These are phyloP conservation scores for Dysmachus trigonus DNA, from an alignment of 2,888 invertebrate species.

Conservation along the genomic window DNA sequence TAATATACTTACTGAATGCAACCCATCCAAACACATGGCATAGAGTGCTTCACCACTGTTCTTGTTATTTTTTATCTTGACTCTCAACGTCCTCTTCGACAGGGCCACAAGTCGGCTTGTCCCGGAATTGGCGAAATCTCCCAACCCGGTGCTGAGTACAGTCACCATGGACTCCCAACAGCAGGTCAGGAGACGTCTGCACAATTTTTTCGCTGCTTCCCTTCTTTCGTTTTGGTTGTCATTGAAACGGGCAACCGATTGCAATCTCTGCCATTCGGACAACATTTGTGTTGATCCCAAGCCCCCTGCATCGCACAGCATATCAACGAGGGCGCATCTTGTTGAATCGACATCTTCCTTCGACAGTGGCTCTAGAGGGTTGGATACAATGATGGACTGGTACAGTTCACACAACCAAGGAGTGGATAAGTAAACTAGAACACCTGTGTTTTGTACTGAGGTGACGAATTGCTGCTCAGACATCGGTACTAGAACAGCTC, in stretches of 20 bases:
- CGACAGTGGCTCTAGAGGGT: slow-evolving; percentile 59
- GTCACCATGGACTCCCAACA: slow-evolving; percentile 93
- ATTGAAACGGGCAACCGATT: slow-evolving; percentile 75
- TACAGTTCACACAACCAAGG: slow-evolving; percentile 94
- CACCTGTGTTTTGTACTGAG: slow-evolving; percentile 90
- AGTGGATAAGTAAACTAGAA: slow-evolving; percentile 90
- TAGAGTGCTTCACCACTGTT: slow-evolving; percentile 78
- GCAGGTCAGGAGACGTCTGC: slow-evolving; percentile 81
- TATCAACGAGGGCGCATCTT: slow-evolving; percentile 63
- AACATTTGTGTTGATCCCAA: slow-evolving; percentile 83
- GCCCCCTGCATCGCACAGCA: slow-evolving; percentile 80
- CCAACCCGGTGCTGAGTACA: slow-evolving; percentile 82
- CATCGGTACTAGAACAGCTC: slow-evolving; percentile 67
- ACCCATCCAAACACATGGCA: slow-evolving; percentile 85
- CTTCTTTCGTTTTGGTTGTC: slow-evolving; percentile 75
- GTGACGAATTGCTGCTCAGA: slow-evolving; percentile 91
- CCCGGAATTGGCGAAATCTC: slow-evolving; percentile 65
- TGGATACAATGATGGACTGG: slow-evolving; percentile 79
- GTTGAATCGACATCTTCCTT: slow-evolving; percentile 58
- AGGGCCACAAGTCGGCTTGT: slow-evolving; percentile 70
- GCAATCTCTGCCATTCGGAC: slow-evolving; percentile 86
- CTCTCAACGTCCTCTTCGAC: slow-evolving; percentile 65
- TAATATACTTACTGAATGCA: slow-evolving; percentile 76
- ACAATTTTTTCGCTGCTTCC: slow-evolving; percentile 81
- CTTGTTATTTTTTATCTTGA: slow-evolving; percentile 65